Evolutionary conservation across 2,888 invertebrate species (phyloP).

Genomic region (Rhagium mordax): DNA sequence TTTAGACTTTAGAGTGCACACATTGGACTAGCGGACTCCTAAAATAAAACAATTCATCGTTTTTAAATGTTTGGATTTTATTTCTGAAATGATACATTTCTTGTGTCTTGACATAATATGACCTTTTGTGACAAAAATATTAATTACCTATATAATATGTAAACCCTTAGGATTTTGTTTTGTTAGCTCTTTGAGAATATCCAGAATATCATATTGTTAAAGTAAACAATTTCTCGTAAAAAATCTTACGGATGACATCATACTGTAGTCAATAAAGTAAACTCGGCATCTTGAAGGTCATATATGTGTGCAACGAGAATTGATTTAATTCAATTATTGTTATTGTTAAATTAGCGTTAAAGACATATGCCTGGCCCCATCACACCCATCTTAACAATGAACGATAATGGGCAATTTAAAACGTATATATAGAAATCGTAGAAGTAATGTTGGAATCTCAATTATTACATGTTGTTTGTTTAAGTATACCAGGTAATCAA

Average conservation of each 20-base stretch:
- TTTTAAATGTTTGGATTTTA: no score
- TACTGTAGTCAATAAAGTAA: conserved; percentile 1
- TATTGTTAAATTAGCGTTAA: conserved; percentile 19
- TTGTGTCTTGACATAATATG: no score
- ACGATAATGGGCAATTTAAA: not conserved
- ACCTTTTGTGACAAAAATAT: no score
- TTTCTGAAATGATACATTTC: no score
- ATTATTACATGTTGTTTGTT: not conserved
- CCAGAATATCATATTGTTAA: not conserved
- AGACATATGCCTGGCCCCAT: conserved; percentile 8
- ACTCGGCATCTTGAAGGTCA: conserved; percentile 7
- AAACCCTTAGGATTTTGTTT: no score
- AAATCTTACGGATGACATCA: conserved; percentile 2
- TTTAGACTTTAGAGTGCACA: no score
- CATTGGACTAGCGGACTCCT: no score
- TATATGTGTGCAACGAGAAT: conserved; percentile 5
- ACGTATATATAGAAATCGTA: not conserved
- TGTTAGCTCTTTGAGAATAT: no score
- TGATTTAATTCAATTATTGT: conserved; percentile 14
- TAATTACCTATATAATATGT: no score
- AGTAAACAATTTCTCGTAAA: not conserved
- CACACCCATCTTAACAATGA: conserved; percentile 8
- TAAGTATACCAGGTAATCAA: not conserved
- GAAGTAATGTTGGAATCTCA: not conserved
- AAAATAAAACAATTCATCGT: no score